Percentiles rank a stretch among this genome's conserved stretches.
These are phyloP conservation scores for Megaceryle torquata DNA, from an alignment of 2,113 vertebrate genomes.

Conservation along the genomic window DNA sequence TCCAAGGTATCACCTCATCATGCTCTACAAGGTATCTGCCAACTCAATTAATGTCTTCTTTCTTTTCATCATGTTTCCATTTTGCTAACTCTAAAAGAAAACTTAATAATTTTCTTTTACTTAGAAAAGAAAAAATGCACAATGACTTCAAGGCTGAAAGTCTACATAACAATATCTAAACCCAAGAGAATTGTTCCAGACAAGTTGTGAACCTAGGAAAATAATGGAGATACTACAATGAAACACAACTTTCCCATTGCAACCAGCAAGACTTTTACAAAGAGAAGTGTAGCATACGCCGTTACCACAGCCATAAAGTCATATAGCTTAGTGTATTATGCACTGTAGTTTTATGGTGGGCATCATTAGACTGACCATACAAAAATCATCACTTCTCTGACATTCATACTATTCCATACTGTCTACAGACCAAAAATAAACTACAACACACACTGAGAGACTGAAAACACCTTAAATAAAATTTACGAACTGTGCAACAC, in stretches of 20 bases:
- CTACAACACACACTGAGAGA: background rate
- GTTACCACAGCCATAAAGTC: background rate
- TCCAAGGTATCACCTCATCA: background rate
- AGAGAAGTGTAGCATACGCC: background rate
- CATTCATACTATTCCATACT: background rate
- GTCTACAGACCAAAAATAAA: background rate
- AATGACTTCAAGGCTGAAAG: background rate
- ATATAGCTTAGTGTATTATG: background rate
- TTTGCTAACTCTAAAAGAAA: slow-evolving; percentile 24
- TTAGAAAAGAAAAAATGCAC: background rate
- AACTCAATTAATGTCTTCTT: background rate
- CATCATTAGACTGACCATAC: background rate
- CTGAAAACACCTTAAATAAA: background rate
- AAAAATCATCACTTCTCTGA: background rate
- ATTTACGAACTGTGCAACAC: background rate
- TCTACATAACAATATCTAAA: background rate
- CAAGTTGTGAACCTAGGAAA: slow-evolving; percentile 15
- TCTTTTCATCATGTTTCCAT: background rate
- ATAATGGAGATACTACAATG: background rate
- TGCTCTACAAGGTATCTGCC: background rate
- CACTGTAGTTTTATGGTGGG: background rate
- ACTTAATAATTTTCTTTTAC: slow-evolving; percentile 2
- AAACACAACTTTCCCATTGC: background rate
- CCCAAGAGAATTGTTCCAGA: background rate
- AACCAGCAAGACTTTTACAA: background rate